Percentiles rank a stretch among this genome's conserved stretches.
These are phyloP conservation scores for Jordanella pulchra DNA, from an alignment of 2,797 vertebrate genomes.

Conservation along the genomic window DNA sequence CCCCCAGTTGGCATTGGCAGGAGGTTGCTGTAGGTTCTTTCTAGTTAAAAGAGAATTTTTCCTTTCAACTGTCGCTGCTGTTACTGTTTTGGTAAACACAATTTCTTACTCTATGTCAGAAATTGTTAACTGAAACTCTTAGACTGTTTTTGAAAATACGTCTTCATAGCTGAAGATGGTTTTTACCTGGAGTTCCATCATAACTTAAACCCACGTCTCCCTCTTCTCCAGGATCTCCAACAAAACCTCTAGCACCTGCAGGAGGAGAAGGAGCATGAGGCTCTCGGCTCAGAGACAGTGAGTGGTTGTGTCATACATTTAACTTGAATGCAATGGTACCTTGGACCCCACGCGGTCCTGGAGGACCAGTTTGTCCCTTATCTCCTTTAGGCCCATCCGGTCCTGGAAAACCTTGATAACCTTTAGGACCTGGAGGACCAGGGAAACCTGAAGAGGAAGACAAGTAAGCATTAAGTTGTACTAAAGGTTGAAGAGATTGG, in stretches of 20 bases:
- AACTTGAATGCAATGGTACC: conserved; percentile 47
- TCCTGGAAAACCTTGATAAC: conserved; percentile 62
- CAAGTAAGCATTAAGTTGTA: neutral
- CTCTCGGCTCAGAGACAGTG: neutral
- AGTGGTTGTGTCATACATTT: neutral
- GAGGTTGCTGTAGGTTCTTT: no score
- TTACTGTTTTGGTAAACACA: neutral
- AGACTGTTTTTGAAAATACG: neutral
- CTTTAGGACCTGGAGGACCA: conserved; percentile 61
- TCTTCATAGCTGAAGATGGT: neutral
- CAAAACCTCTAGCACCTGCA: conserved; percentile 62
- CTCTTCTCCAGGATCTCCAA: conserved; percentile 69
- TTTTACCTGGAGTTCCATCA: conserved; percentile 52
- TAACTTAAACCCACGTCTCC: conserved; percentile 70
- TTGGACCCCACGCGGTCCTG: conserved; percentile 55
- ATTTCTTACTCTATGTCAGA: neutral
- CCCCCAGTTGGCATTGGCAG: no score
- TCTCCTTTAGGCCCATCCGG: conserved; percentile 69
- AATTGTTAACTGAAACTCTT: neutral
- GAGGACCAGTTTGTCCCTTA: conserved; percentile 54
- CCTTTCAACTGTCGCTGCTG: no score
- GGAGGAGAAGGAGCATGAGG: neutral
- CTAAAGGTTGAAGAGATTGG: neutral
- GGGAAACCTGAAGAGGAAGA: conserved; percentile 40
- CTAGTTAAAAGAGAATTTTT: no score